phyloP scores from a whole-genome alignment of 2,113 vertebrate genomes.

The Meriones unguiculatus region DNA sequence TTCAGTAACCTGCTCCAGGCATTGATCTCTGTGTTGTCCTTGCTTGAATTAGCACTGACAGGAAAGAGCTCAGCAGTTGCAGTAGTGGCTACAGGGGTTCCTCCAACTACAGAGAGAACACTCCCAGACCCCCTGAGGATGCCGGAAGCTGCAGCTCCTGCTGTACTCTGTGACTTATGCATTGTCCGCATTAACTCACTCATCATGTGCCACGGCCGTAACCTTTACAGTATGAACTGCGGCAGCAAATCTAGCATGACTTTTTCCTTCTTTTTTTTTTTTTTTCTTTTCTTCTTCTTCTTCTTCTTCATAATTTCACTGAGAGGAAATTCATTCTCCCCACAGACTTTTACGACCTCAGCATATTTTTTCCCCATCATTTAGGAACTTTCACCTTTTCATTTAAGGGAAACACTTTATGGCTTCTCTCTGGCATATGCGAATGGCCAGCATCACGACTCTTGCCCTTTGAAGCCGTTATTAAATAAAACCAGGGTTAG shows the following conservation, averaged over 20 bases:
- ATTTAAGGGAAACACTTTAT: background rate
- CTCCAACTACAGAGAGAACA: background rate
- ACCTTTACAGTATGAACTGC: background rate
- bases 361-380: background rate
- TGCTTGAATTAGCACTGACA: background rate
- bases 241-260: background rate
- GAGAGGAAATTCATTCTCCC: background rate
- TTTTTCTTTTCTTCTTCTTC: no score
- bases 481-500: background rate
- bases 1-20: background rate
- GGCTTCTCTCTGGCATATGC: background rate
- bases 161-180: background rate
- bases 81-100: background rate
- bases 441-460: background rate
- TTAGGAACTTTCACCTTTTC: constrained; percentile 25
- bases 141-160: background rate
- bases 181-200: background rate
- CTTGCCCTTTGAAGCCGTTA: background rate
- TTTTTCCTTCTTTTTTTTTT: background rate
- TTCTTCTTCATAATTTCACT: background rate
- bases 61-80: background rate
- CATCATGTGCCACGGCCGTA: background rate
- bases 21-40: background rate
- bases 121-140: background rate
- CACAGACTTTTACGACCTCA: background rate